A percentile compares a stretch with the other conserved stretches of the same genome.
These are phyloP conservation scores for Apamea monoglypha DNA, from an alignment of 2,888 invertebrate genomes.

Conservation along the genomic window DNA sequence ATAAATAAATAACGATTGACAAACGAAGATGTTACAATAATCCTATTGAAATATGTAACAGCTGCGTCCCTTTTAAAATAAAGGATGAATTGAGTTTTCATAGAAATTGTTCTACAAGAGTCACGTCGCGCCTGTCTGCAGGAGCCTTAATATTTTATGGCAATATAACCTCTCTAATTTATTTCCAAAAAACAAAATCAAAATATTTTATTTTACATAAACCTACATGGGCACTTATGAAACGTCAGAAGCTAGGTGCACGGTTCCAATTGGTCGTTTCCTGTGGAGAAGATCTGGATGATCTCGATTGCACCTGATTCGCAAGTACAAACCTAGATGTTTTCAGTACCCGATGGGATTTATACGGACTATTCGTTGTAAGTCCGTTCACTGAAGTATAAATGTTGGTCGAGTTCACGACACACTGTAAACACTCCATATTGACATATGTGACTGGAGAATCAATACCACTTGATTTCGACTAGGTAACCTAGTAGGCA, in stretches of 20 bases:
- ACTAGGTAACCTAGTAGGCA: background rate
- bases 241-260: background rate
- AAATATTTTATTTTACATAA: background rate
- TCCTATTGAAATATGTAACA: background rate
- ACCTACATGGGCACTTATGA: background rate
- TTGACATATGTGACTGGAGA: slow-evolving; percentile 9
- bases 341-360: background rate
- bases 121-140: background rate
- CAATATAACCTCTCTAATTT: background rate
- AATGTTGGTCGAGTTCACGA: background rate
- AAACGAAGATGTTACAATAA: background rate
- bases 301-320: background rate
- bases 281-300: background rate
- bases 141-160: background rate
- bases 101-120: background rate
- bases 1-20: too few relatives aligned
- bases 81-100: background rate
- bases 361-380: background rate
- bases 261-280: background rate
- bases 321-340: background rate
- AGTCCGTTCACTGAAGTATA: background rate
- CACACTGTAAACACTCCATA: background rate
- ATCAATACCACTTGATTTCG: slow-evolving; percentile 1
- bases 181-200: background rate
- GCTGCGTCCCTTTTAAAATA: background rate